Evolutionary conservation across 2,113 vertebrate genomes (phyloP).

Genomic region (Felis catus): DNA sequence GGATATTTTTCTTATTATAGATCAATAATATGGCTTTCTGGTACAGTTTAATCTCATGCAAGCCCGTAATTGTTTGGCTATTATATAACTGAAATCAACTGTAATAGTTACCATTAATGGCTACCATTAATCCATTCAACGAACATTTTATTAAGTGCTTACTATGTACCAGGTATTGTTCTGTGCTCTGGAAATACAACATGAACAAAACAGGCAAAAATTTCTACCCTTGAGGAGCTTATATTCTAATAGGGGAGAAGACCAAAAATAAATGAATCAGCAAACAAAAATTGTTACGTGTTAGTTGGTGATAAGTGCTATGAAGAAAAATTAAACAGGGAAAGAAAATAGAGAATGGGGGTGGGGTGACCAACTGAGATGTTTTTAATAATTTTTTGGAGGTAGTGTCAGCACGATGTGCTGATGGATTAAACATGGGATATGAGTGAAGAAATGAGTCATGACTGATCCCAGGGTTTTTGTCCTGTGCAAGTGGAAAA

Average conservation of each 20-base stretch:
- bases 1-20: not conserved
- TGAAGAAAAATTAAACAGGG: not conserved
- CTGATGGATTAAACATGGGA: not conserved
- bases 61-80: not conserved
- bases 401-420: not conserved
- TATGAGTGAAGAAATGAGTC: not conserved
- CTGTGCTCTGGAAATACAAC: not conserved
- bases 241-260: not conserved
- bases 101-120: not conserved
- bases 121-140: conserved; percentile 2
- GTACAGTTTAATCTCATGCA: not conserved
- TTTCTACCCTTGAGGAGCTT: not conserved
- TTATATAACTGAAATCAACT: not conserved
- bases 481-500: not conserved
- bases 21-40: conserved; percentile 25
- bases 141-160: not conserved
- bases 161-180: not conserved
- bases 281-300: not conserved
- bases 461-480: not conserved
- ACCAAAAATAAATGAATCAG: not conserved
- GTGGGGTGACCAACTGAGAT: not conserved
- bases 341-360: not conserved
- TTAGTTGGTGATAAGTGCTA: not conserved
- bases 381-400: not conserved
- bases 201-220: not conserved